Evolutionary conservation across 2,888 invertebrate species (phyloP).

Genomic region (Caenorhabditis sulstoni): DNA sequence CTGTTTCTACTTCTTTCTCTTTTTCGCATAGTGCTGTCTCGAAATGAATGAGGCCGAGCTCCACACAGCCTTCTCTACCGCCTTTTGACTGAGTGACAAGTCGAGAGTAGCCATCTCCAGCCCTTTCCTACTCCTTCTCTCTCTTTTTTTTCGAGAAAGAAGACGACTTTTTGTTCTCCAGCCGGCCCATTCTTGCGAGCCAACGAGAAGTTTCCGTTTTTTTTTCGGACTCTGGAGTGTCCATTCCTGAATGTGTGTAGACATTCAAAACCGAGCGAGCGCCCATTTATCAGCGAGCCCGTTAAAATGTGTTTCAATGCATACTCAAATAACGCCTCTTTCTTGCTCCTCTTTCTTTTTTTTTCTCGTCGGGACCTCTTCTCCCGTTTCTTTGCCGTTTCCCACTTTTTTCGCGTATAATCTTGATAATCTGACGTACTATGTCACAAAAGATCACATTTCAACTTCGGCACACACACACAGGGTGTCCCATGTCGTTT

Average conservation of each 20-base stretch:
- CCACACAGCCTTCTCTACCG: conserved; percentile 26
- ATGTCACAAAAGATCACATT: conserved; percentile 58
- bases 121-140: conserved; percentile 17
- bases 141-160: too few species aligned
- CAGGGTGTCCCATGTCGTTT: conserved; percentile 55
- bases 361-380: conserved; percentile 19
- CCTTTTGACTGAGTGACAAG: conserved; percentile 58
- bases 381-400: conserved; percentile 5
- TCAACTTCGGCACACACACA: conserved; percentile 32
- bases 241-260: conserved; percentile 44
- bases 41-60: conserved; percentile 47
- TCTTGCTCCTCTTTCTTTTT: not conserved
- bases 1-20: conserved; percentile 9
- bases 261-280: conserved; percentile 19
- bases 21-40: conserved; percentile 13
- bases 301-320: conserved; percentile 59
- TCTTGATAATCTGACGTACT: conserved; percentile 57
- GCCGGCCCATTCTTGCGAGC: conserved; percentile 9
- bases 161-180: not conserved
- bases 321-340: conserved; percentile 50
- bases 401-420: not conserved
- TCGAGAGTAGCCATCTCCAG: conserved; percentile 57
- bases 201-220: not conserved
- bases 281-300: conserved; percentile 50
- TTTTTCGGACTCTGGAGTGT: conserved; percentile 16